Base-by-base conservation (phyloP, 92 coral and sea anemone species). In the Palythoa heliodiscus region DNA sequence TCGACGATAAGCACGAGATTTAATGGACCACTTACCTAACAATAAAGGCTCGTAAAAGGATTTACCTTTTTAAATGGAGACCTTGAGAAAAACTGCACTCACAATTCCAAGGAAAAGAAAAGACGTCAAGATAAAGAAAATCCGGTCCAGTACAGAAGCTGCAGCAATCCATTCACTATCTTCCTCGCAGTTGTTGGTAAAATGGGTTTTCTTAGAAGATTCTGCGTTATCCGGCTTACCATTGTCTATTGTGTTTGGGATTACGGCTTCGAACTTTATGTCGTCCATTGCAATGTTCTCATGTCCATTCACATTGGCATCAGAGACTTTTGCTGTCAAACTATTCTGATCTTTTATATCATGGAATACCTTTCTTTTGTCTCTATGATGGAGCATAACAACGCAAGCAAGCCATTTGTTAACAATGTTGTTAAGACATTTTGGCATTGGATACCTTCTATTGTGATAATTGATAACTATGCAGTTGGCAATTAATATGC, bases 401-500 rank as follows among this genome's bases (percentile, higher is more conserved):
- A 48, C 13, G 11, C 80, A 15, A 8, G 63, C 64, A 4, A 75
- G 80, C 80, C 80, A 75, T 19, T 14, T 4, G n/a, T 47, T 75
- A 75, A 75, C 80, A 22, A 75, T 0, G 2, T 9, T 75, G 11
- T 16, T 15, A 8, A 47, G 5, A 5, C 22, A 23, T 4, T 75
- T 75, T n/a, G 66, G 38, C 80, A 75, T 75, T 22, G 43, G 64
- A 75, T 15, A 52, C n/a, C 52, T 75, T 14, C 63, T 29, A 1
- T 29, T 29, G 35, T 29, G 35, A 29, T 29, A 29, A 29, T 29
- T 29, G 35, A 29, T 29, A 19, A 52, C 66, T 4, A 24, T 24
- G 61, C 64, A 75, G 80, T 52, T 75, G 6, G 66, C 80, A 50
- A 75, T 22, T 16, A 75, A 4, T 4, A 19, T 64, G 24, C 63